Conservation (phyloP, 2,113 vertebrate genomes). For the Malurus elegans region DNA sequence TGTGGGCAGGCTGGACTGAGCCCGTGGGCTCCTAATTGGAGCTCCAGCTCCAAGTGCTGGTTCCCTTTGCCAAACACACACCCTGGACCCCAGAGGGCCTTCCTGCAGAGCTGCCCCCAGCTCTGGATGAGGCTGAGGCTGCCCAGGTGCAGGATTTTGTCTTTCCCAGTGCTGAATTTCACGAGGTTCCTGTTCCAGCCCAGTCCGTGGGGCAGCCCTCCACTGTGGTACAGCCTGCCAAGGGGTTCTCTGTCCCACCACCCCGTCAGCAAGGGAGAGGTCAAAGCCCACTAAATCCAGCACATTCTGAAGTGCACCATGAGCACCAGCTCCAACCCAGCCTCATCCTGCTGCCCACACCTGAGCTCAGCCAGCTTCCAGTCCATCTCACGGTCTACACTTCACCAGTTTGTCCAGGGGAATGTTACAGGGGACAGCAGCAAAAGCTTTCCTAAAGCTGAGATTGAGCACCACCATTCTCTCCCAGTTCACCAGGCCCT, state of each 20-base stretch:
- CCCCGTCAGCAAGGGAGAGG: neutral
- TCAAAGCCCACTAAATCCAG: neutral
- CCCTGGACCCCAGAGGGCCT: too few species aligned
- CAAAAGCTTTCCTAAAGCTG: neutral
- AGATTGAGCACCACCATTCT: neutral
- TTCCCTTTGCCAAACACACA: neutral
- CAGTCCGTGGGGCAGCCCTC: neutral
- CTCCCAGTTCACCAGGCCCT: neutral
- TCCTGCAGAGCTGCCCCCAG: neutral
- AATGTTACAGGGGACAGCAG: fast-evolving
- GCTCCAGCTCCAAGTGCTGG: neutral
- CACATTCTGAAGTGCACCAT: neutral
- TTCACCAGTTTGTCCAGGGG: neutral
- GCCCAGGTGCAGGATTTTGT: neutral
- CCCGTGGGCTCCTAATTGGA: fast-evolving
- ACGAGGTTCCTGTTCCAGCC: neutral
- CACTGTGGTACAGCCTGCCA: neutral
- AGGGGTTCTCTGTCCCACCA: neutral
- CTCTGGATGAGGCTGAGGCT: neutral
- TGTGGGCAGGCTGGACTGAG: neutral
- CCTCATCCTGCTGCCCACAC: neutral
- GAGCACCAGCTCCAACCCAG: neutral
- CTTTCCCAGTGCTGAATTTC: neutral
- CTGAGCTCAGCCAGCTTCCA: neutral
- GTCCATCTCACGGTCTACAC: neutral